A percentile compares a stretch with the other conserved stretches of the same genome.
These are phyloP conservation scores for Leptestheria dahalacensis DNA, from an alignment of 1,140 invertebrate species.

Conservation along the genomic window DNA sequence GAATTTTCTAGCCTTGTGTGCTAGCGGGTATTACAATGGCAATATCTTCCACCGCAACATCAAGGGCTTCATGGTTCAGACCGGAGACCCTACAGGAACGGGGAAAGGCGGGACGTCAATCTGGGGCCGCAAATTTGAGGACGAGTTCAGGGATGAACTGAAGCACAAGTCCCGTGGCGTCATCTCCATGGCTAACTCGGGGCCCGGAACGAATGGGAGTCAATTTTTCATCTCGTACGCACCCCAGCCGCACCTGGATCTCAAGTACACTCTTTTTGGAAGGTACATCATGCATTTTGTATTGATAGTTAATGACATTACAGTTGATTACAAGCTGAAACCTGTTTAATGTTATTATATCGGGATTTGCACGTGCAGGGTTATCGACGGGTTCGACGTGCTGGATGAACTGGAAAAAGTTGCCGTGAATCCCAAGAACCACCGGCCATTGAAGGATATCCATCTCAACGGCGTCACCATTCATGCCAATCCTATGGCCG, in stretches of 20 bases:
- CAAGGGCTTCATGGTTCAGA: slow-evolving; percentile 96
- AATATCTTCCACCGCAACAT: slow-evolving; percentile 93
- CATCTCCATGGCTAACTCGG: slow-evolving; percentile 97
- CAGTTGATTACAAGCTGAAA: too few relatives aligned
- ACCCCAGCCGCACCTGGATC: slow-evolving; percentile 85
- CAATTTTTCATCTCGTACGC: slow-evolving; percentile 95
- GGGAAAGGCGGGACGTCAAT: slow-evolving; percentile 85
- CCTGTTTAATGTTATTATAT: not conserved
- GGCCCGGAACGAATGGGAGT: slow-evolving; percentile 94
- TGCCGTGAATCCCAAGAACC: slow-evolving; percentile 85
- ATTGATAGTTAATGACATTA: not conserved
- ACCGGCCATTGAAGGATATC: slow-evolving; percentile 64
- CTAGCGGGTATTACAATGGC: slow-evolving; percentile 87
- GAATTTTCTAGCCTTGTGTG: slow-evolving; percentile 95
- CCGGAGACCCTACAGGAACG: slow-evolving; percentile 87
- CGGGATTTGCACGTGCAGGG: slow-evolving; percentile 41
- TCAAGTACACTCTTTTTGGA: slow-evolving; percentile 95
- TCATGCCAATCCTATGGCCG: slow-evolving; percentile 88
- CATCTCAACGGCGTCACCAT: slow-evolving; percentile 78
- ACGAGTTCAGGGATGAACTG: slow-evolving; percentile 88
- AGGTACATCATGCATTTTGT: slow-evolving; percentile 42
- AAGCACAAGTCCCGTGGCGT: slow-evolving; percentile 74
- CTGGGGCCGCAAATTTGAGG: slow-evolving; percentile 84
- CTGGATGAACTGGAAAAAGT: slow-evolving; percentile 92
- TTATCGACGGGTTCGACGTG: slow-evolving; percentile 93